Conservation (phyloP, 2,888 invertebrate species). For the Apotomis turbidana region DNA sequence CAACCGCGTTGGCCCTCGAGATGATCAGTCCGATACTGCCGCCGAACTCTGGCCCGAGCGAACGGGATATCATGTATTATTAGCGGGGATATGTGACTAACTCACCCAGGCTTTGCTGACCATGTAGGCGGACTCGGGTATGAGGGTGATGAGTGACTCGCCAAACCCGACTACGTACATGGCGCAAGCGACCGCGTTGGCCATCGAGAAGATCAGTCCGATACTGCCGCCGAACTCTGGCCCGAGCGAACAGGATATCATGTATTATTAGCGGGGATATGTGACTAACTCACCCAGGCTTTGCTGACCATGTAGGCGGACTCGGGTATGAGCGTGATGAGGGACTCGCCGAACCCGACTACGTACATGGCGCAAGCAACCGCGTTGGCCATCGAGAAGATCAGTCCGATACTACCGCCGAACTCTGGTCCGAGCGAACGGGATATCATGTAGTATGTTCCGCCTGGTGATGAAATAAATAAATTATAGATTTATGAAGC, state of each 20-base stretch:
- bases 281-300: constrained; percentile 67
- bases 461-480: constrained; percentile 85
- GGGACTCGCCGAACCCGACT: constrained; percentile 98
- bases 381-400: constrained; percentile 98
- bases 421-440: constrained; percentile 98
- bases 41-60: constrained; percentile 98
- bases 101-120: constrained; percentile 77
- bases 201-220: constrained; percentile 97
- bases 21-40: constrained; percentile 98
- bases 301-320: constrained; percentile 73
- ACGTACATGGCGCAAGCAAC: constrained; percentile 99
- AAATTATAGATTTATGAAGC: no score
- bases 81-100: constrained; percentile 14
- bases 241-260: constrained; percentile 98
- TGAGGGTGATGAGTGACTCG: constrained; percentile 91
- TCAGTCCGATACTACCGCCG: constrained; percentile 97
- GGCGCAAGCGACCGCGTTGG: constrained; percentile 98
- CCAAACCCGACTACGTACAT: constrained; percentile 99
- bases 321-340: constrained; percentile 87
- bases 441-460: constrained; percentile 99
- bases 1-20: constrained; percentile 97
- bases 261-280: constrained; percentile 87
- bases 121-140: constrained; percentile 78
- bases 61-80: constrained; percentile 99
- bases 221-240: constrained; percentile 99